Evolutionary conservation across 2,113 vertebrate species (phyloP).

Genomic region (Lycaon pictus): DNA sequence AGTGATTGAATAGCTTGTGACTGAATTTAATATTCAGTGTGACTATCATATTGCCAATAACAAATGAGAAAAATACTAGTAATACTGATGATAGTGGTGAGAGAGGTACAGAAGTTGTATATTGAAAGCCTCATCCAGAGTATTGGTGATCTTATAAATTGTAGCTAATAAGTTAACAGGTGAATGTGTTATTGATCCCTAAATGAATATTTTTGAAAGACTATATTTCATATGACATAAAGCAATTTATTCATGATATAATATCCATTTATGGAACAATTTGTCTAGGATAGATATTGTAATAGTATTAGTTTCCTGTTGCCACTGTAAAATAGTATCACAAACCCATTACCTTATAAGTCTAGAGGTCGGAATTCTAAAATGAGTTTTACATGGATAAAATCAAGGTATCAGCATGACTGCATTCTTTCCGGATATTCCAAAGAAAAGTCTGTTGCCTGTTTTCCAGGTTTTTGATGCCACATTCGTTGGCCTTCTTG

Average conservation of each 20-base stretch:
- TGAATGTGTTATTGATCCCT: background rate
- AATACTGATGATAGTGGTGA: background rate
- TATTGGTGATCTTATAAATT: background rate
- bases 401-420: background rate
- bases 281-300: background rate
- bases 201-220: background rate
- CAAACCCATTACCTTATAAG: background rate
- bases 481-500: background rate
- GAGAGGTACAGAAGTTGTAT: background rate
- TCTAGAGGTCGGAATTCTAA: background rate
- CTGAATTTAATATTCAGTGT: background rate
- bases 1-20: background rate
- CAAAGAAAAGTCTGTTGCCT: background rate
- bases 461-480: background rate
- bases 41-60: background rate
- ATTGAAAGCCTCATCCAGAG: background rate
- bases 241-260: background rate
- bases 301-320: background rate
- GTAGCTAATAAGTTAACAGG: background rate
- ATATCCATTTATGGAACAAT: background rate
- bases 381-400: background rate
- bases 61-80: background rate
- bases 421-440: background rate
- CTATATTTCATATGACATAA: background rate
- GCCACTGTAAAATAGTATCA: background rate